Base-by-base conservation (phyloP, 2,113 vertebrate genomes). In the Actenoides hombroni region DNA sequence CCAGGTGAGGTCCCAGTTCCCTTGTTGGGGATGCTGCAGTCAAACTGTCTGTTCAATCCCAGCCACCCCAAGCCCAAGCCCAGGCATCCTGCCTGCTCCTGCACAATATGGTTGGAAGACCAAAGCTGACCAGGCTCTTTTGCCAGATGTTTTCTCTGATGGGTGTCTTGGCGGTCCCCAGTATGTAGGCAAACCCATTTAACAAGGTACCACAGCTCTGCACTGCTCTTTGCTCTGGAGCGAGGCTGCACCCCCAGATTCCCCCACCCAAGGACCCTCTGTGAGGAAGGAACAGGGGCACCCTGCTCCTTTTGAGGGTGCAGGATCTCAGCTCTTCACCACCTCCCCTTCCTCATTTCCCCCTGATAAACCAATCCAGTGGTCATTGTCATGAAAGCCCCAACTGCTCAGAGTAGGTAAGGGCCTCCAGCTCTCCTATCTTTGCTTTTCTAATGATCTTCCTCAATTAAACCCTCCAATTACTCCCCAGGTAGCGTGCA, bases 391-490 rank as follows among this genome's bases (percentile, higher is more conserved):
- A 0, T 2, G 28, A 33, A 49, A 78, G 42, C 42, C n/a, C 26
- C 40, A 13, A 1, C 1, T 49, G 11, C 75, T 54, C 53, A 15
- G 44, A 35, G 39, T 0, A 54, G 64, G 39, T 56, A 21, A 71
- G 69, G 42, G 56, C 53, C 53, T 88, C 21, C 37, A 2, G 10
- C 11, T 84, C 23, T 64, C 68, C 42, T 40, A 16, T 67, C 64
- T 83, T 28, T 37, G 24, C 39, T 95, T 81, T n/a, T 18, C 65
- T 64, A 48, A 78, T 1, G 6, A 90, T 42, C 88, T 96, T 90
- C 69, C 92, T 84, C 86, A 90, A 14, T 95, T 86, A 97, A 88
- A 11, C 20, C 64, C 48, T 92, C 79, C 59, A 67, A 63, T 92
- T 80, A 67, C 56, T 65, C 16, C n/a, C 19, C 6, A 2, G 24